These are phyloP conservation scores for Caenorhabditis japonica DNA, from an alignment of 2,888 invertebrate genomes.

Conservation along the genomic window DNA sequence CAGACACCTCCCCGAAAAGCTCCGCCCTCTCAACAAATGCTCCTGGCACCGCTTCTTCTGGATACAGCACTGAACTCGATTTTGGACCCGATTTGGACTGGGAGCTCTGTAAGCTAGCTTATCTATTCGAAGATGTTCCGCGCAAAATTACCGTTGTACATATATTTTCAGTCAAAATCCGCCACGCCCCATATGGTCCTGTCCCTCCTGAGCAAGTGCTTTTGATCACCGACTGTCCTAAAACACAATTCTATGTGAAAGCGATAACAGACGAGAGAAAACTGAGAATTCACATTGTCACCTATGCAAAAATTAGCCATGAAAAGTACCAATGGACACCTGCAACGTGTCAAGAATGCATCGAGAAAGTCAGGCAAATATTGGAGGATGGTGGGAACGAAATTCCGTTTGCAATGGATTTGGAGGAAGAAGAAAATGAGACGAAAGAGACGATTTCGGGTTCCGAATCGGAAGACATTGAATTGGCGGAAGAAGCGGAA, in stretches of 20 bases:
- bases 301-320: neutral
- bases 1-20: too few species aligned
- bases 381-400: neutral
- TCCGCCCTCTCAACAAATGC: too few species aligned
- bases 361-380: conserved; percentile 4
- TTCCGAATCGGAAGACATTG: too few species aligned
- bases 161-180: conserved; percentile 30
- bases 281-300: conserved; percentile 4
- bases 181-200: conserved; percentile 14
- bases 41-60: conserved; percentile 13
- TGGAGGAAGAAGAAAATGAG: too few species aligned
- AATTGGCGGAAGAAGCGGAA: too few species aligned
- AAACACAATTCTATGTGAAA: conserved; percentile 22
- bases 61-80: conserved; percentile 2
- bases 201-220: conserved; percentile 12
- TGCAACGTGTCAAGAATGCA: neutral
- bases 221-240: conserved; percentile 9
- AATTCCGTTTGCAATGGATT: conserved; percentile 1
- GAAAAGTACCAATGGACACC: neutral
- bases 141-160: too few species aligned
- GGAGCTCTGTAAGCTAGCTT: conserved; percentile 17
- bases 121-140: too few species aligned
- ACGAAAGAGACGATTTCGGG: too few species aligned
- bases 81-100: conserved; percentile 13
- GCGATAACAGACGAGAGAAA: conserved; percentile 12